Evolutionary conservation across 2,797 vertebrate species (phyloP).

Genomic region (Halcyon leucocephala): DNA sequence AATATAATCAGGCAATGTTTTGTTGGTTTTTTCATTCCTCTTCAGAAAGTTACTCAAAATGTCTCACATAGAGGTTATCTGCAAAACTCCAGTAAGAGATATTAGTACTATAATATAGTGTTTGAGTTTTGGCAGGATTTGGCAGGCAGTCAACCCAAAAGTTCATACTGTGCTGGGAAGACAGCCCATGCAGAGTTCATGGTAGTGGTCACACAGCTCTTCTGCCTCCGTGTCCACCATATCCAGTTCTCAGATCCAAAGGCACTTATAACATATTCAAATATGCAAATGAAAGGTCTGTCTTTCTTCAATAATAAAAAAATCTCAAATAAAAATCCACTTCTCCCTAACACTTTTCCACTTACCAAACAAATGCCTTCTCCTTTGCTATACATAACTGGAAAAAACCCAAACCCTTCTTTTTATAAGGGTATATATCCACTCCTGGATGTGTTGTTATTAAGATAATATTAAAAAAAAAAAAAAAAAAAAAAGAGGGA

Average conservation of each 20-base stretch:
- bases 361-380: neutral
- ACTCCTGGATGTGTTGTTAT: neutral
- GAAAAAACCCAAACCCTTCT: fast-evolving
- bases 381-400: neutral
- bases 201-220: neutral
- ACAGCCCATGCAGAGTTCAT: neutral
- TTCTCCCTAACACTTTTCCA: neutral
- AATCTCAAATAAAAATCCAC: neutral
- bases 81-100: neutral
- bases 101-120: neutral
- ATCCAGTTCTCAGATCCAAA: neutral
- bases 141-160: neutral
- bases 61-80: neutral
- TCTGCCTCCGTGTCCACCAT: neutral
- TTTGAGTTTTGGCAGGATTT: slow-evolving; percentile 7
- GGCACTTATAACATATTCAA: neutral
- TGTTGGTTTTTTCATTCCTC: neutral
- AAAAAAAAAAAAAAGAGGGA: neutral
- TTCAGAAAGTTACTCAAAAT: neutral
- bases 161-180: neutral
- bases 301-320: neutral
- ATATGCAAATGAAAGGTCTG: neutral
- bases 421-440: neutral
- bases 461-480: neutral
- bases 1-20: neutral